These are phyloP conservation scores for Strix aluco DNA, from an alignment of 2,113 vertebrate species.

Conservation along the genomic window DNA sequence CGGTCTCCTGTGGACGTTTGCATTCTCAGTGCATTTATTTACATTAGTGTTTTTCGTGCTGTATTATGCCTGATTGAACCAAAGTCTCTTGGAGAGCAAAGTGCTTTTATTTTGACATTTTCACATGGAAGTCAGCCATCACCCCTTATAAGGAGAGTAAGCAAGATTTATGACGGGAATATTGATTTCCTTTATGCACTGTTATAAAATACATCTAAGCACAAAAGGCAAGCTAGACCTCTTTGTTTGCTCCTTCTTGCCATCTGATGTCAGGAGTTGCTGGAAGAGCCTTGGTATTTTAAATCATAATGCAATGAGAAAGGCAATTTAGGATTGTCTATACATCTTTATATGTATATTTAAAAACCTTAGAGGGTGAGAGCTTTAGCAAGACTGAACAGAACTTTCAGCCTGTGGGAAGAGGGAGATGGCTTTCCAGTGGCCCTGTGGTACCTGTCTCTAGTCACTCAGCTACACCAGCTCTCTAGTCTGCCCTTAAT, in stretches of 20 bases:
- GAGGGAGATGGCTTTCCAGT: background rate
- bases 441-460: background rate
- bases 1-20: background rate
- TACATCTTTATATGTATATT: background rate
- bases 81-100: conserved; percentile 46
- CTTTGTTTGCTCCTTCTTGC: conserved; percentile 50
- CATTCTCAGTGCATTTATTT: conserved; percentile 43
- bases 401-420: background rate
- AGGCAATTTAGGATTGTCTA: background rate
- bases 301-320: background rate
- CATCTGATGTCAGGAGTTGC: conserved; percentile 35
- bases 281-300: conserved; percentile 45
- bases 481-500: background rate
- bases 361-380: background rate
- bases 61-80: conserved; percentile 54
- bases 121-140: conserved; percentile 54
- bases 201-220: conserved; percentile 61
- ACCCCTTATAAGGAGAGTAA: conserved; percentile 46
- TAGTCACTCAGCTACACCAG: background rate
- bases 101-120: conserved; percentile 64
- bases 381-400: background rate
- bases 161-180: conserved; percentile 65
- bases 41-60: conserved; percentile 44
- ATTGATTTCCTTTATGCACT: conserved; percentile 70
- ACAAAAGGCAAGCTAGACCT: conserved; percentile 44